Evolutionary conservation across 2,797 vertebrate species (phyloP).

Genomic region (Ibycter americanus): DNA sequence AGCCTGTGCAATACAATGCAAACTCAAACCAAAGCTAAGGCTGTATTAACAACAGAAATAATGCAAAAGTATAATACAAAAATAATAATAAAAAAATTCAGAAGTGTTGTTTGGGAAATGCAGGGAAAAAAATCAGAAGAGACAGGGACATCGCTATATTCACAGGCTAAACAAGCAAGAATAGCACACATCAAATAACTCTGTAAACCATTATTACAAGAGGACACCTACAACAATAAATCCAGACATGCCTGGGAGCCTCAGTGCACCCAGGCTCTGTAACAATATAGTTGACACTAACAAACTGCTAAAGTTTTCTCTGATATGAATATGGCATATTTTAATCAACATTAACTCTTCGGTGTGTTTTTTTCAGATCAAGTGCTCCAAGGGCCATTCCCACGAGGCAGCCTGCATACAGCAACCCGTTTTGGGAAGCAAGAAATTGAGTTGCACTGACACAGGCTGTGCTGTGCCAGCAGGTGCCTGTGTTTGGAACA

Average conservation of each 20-base stretch:
- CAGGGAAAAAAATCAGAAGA: not conserved
- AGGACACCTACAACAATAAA: not conserved
- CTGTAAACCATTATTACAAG: not conserved
- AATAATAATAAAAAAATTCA: not conserved
- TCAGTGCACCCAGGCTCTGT: not conserved
- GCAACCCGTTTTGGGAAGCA: not conserved
- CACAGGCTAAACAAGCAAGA: not conserved
- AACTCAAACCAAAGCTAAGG: not conserved
- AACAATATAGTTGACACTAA: not conserved
- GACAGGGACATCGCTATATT: not conserved
- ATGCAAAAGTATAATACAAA: not conserved
- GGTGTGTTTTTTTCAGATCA: not conserved
- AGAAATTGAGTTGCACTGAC: not conserved
- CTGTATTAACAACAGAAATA: not conserved
- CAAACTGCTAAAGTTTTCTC: not conserved
- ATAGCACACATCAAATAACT: not conserved
- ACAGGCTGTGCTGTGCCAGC: not conserved
- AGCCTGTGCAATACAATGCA: not conserved
- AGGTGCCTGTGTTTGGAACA: not conserved
- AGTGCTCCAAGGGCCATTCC: not conserved
- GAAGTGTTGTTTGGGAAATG: not conserved
- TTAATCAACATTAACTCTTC: not conserved
- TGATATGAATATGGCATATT: not conserved
- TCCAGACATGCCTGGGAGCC: not conserved
- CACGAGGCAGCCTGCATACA: not conserved